phyloP scores from a whole-genome alignment of 2,888 invertebrate genomes.

The Hydroisotoma schaefferi region DNA sequence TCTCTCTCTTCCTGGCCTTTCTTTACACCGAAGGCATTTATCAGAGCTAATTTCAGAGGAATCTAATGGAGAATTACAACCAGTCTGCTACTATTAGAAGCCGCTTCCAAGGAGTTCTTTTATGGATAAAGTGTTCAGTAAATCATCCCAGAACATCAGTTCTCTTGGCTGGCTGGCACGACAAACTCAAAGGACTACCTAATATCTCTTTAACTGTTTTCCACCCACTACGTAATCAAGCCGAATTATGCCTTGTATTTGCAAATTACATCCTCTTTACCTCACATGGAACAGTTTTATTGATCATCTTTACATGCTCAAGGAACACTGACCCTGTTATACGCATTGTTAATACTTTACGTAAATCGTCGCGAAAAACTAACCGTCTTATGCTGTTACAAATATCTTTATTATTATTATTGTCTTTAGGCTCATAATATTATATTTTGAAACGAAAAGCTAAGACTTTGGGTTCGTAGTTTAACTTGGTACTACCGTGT shows the following conservation, averaged over 20 bases:
- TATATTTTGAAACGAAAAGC: too few species aligned
- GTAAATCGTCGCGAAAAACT: too few species aligned
- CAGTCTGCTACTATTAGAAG: neutral
- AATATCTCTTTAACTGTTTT: neutral
- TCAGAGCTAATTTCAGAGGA: constrained; percentile 40
- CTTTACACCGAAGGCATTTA: constrained; percentile 26
- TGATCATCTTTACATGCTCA: constrained; percentile 46
- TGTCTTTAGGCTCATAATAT: too few species aligned
- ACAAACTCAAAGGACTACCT: neutral
- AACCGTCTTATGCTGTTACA: too few species aligned
- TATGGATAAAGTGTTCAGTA: neutral
- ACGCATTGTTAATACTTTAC: too few species aligned
- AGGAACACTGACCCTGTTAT: too few species aligned
- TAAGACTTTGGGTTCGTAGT: too few species aligned
- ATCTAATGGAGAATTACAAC: constrained; percentile 43
- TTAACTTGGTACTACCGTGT: too few species aligned
- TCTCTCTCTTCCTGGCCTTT: neutral
- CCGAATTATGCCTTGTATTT: constrained; percentile 47
- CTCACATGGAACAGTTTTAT: constrained; percentile 45
- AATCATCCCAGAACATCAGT: constrained; percentile 3
- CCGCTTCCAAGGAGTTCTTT: constrained; percentile 1
- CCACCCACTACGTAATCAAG: constrained; percentile 31
- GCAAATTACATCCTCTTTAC: constrained; percentile 73
- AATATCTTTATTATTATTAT: too few species aligned
- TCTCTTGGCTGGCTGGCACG: constrained; percentile 12